A percentile compares a stretch with the other conserved stretches of the same genome.
phyloP scores from a whole-genome alignment of 2,888 invertebrate species.

The Selenia dentaria region DNA sequence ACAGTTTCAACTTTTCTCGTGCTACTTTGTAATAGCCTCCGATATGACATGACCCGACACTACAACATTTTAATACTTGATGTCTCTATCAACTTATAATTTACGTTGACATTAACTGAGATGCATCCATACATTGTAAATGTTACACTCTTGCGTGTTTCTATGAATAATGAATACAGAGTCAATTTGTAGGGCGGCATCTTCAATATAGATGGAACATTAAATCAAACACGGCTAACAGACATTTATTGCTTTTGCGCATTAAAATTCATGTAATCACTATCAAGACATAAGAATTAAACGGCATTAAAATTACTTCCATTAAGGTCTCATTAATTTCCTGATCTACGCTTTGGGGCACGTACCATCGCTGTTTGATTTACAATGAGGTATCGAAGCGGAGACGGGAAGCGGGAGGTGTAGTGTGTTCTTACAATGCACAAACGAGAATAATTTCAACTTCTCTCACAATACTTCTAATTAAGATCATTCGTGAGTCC shows the following conservation, averaged over 20 bases:
- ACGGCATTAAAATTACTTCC: constrained; percentile 71
- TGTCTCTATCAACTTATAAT: constrained; percentile 47
- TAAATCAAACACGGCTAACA: constrained; percentile 61
- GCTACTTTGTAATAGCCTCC: constrained; percentile 13
- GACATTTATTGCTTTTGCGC: constrained; percentile 70
- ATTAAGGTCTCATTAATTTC: constrained; percentile 79
- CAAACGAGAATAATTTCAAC: constrained; percentile 70
- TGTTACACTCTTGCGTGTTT: constrained; percentile 37
- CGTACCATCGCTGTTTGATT: constrained; percentile 65
- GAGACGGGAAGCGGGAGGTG: constrained; percentile 36
- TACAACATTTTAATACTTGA: constrained; percentile 31
- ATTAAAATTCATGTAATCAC: constrained; percentile 74
- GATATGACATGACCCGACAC: constrained; percentile 24
- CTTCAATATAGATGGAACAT: constrained; percentile 56
- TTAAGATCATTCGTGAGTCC: constrained; percentile 79
- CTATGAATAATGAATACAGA: constrained; percentile 55
- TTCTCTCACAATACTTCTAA: constrained; percentile 78
- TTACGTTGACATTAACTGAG: constrained; percentile 48
- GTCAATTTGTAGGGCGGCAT: constrained; percentile 61
- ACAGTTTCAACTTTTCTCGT: not conserved
- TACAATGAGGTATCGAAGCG: constrained; percentile 50
- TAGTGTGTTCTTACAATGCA: constrained; percentile 59
- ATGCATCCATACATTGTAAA: constrained; percentile 52
- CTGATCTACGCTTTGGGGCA: constrained; percentile 74
- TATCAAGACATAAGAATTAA: constrained; percentile 66